A percentile compares a stretch with the other conserved stretches of the same genome.
Evolutionary conservation across 2,113 vertebrate genomes (phyloP).

Genomic region (Hyaena hyaena): DNA sequence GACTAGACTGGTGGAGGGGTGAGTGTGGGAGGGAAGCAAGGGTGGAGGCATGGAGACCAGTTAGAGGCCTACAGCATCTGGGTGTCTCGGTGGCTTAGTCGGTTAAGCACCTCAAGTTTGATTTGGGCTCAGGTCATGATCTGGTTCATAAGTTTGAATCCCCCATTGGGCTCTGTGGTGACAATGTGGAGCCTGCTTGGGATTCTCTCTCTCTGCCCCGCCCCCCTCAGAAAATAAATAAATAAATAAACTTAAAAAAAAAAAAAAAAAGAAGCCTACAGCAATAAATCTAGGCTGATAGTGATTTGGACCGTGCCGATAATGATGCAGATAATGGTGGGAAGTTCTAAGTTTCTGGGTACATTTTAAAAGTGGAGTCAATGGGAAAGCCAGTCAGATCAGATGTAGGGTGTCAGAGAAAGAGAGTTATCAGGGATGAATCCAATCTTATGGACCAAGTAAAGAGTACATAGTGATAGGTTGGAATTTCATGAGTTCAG

Average conservation of each 20-base stretch:
- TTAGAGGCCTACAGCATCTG: neutral
- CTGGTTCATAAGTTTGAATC: too few relatives aligned
- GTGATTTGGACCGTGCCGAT: neutral
- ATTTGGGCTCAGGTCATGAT: too few relatives aligned
- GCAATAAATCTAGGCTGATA: neutral
- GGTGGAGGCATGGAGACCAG: neutral
- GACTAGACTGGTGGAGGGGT: neutral
- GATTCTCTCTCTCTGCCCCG: too few relatives aligned
- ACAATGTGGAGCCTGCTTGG: too few relatives aligned
- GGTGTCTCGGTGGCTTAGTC: too few relatives aligned
- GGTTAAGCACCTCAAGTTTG: too few relatives aligned
- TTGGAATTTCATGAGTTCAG: neutral
- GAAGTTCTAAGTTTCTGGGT: neutral
- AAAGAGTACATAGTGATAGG: neutral
- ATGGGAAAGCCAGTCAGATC: neutral
- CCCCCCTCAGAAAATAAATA: too few relatives aligned
- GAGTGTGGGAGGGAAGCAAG: accelerated
- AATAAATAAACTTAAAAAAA: too few relatives aligned
- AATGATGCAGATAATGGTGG: neutral
- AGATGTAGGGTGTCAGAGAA: neutral
- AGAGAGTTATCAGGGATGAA: neutral
- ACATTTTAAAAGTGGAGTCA: neutral
- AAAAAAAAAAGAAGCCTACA: neutral
- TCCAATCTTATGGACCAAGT: neutral
- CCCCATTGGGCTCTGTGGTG: too few relatives aligned